These are phyloP conservation scores for Phataginus tricuspis DNA, from an alignment of 2,797 vertebrate genomes.

Conservation along the genomic window DNA sequence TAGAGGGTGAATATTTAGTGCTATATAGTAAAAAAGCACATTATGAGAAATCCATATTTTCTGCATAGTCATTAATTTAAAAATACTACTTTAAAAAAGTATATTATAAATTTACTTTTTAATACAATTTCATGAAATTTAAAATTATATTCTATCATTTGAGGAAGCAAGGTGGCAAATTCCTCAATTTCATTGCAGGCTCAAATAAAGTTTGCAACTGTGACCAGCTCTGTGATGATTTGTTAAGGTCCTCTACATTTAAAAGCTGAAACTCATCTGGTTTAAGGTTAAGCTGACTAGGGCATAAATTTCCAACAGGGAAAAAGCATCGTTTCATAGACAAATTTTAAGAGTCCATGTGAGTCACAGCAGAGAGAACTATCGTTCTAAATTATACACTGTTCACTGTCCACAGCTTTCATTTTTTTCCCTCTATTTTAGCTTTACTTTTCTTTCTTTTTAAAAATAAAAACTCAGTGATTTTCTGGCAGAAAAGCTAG, in stretches of 20 bases:
- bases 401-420: background rate
- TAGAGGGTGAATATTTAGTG: background rate
- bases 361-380: background rate
- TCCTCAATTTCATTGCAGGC: background rate
- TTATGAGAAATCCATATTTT: background rate
- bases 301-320: slow-evolving; percentile 26
- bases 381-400: slow-evolving; percentile 51
- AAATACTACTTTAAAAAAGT: background rate
- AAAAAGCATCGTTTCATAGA: background rate
- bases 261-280: slow-evolving; percentile 52
- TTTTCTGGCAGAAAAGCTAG: background rate
- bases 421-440: background rate
- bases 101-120: background rate
- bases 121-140: background rate
- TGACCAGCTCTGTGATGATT: slow-evolving; percentile 3
- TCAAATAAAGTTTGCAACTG: slow-evolving; percentile 11
- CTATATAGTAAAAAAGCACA: background rate
- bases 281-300: slow-evolving; percentile 51
- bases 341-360: slow-evolving; percentile 35
- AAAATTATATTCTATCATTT: background rate
- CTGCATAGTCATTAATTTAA: background rate
- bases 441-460: background rate
- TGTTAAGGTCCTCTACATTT: slow-evolving; percentile 45
- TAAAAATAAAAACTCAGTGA: background rate
- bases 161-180: background rate